Evolutionary conservation across 2,797 vertebrate genomes (phyloP).

Genomic region (Phoeniculus purpureus): DNA sequence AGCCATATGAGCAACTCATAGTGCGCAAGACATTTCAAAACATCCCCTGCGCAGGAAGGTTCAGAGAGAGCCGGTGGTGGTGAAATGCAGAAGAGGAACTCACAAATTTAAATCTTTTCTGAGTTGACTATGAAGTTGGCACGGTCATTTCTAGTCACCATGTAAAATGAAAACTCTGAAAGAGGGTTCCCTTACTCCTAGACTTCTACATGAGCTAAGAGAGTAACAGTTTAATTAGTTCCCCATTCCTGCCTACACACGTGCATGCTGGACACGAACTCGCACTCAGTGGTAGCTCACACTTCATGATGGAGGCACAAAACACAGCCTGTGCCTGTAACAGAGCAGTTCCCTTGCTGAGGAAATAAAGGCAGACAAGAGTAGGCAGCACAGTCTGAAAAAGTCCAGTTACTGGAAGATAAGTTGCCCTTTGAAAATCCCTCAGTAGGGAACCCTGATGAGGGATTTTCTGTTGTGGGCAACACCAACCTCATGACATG

Average conservation of each 20-base stretch:
- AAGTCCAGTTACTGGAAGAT: not conserved
- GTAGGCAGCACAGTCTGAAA: not conserved
- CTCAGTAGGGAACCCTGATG: not conserved
- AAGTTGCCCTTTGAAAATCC: not conserved
- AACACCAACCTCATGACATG: not conserved
- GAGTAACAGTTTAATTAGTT: not conserved
- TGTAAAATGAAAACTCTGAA: not conserved
- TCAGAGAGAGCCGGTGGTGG: not conserved
- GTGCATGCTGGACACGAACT: too few relatives aligned
- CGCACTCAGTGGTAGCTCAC: not conserved
- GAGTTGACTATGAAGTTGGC: not conserved
- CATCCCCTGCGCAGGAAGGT: not conserved
- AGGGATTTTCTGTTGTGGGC: not conserved
- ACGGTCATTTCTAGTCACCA: not conserved
- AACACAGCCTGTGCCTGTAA: not conserved
- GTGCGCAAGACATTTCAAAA: not conserved
- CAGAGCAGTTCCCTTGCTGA: not conserved
- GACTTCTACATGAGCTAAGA: not conserved
- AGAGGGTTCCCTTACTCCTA: not conserved
- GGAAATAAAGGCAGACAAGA: not conserved
- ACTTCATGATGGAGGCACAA: rapidly evolving
- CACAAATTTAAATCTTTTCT: not conserved
- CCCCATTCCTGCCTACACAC: not conserved
- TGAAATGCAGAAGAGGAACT: not conserved
- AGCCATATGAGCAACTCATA: not conserved